Evolutionary conservation across 1,140 invertebrate species (phyloP).

Genomic region (Cepaea nemoralis): DNA sequence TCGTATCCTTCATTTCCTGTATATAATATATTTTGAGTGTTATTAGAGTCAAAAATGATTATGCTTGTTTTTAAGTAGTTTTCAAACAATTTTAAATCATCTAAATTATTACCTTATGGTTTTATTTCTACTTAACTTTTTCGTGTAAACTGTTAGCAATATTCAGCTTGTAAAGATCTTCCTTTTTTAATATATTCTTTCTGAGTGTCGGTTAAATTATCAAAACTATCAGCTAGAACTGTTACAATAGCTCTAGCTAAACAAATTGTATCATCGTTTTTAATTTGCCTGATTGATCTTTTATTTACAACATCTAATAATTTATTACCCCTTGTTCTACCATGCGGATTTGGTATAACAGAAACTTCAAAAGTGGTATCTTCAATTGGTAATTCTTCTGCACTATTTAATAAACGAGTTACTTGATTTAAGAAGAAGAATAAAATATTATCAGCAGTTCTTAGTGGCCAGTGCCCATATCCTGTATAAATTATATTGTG

Average conservation of each 20-base stretch:
- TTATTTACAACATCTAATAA: too few relatives aligned
- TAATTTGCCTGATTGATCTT: too few relatives aligned
- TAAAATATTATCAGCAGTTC: too few relatives aligned
- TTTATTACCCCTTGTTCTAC: too few relatives aligned
- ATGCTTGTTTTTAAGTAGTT: slow-evolving; percentile 1
- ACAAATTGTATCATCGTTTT: neutral
- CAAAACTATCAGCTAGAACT: neutral
- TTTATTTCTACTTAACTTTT: neutral
- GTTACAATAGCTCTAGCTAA: slow-evolving; percentile 7
- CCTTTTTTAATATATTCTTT: slow-evolving; percentile 4
- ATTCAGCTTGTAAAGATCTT: neutral
- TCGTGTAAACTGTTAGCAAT: neutral
- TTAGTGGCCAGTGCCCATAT: too few relatives aligned
- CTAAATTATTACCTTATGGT: neutral
- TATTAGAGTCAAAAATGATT: neutral
- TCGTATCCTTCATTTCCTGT: neutral
- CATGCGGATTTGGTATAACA: neutral
- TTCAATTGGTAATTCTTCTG: neutral
- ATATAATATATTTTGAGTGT: neutral
- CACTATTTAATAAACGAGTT: neutral
- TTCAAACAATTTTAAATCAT: neutral
- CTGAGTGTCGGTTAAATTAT: neutral
- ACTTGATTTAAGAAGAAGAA: neutral
- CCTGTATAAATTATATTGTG: neutral
- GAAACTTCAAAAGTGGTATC: neutral